Conservation (phyloP, 2,113 vertebrate species). For the Gallinago jamesoni region DNA sequence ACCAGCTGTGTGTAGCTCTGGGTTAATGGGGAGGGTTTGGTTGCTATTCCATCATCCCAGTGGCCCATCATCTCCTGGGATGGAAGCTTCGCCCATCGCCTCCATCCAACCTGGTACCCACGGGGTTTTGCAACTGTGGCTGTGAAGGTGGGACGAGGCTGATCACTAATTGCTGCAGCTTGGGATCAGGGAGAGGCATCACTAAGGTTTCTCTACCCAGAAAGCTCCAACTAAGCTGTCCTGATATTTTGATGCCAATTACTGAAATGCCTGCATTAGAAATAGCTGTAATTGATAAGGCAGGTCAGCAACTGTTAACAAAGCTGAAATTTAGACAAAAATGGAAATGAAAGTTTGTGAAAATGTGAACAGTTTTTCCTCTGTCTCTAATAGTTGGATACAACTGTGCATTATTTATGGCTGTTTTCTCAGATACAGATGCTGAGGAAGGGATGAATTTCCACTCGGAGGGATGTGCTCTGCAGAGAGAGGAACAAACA, state of each 20-base stretch:
- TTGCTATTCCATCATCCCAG: background rate
- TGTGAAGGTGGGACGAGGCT: background rate
- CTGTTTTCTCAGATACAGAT: background rate
- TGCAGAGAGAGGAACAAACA: background rate
- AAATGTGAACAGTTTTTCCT: background rate
- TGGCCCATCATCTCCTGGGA: accelerated
- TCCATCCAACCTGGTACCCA: background rate
- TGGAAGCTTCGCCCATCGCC: background rate
- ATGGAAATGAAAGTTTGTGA: background rate
- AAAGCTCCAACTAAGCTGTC: background rate
- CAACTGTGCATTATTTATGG: background rate
- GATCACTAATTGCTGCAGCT: background rate
- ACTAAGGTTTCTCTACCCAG: background rate
- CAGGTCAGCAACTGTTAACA: background rate
- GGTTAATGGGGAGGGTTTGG: background rate
- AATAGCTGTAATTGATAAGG: background rate
- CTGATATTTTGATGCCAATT: background rate
- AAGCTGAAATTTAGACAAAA: background rate
- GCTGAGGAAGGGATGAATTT: background rate
- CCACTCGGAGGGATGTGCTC: background rate
- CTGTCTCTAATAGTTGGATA: background rate
- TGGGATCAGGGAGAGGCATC: background rate
- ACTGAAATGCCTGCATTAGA: background rate
- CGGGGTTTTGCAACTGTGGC: background rate
- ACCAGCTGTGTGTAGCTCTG: background rate